Evolutionary conservation across 2,797 vertebrate species (phyloP), one percentile per base, ranked within the genome.

Genomic region (Melanogrammus aeglefinus): DNA sequence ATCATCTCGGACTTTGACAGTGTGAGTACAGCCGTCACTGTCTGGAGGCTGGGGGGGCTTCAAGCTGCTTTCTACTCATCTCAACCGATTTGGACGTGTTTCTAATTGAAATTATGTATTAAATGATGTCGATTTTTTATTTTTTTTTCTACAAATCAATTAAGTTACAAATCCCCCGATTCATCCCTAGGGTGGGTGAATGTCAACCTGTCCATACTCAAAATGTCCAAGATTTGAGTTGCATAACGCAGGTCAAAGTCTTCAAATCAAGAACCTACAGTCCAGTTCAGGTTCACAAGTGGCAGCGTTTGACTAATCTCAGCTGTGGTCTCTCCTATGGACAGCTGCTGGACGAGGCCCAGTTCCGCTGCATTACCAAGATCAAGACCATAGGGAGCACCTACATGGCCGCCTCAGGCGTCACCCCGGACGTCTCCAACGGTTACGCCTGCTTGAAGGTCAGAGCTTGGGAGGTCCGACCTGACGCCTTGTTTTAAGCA

Each of bases 351-450:
- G 97, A 99, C 27, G 96, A 99, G 51, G 93, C 96, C 24, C 96
- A 96, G 71, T 99, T 99, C 91, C 96, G 96, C 35, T 96, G 93
- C 85, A 98, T 99, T 84, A 99, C 97, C 76, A 99, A 99, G 89
- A 99, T 99, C 88, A 99, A 99, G 91, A 99, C 97, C 76, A 99
- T 99, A 0, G 97, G 97, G 84, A 99, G 97, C 92, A 99, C 97
- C 63, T 99, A 99, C 80, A 99, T 99, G 97, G 97, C 97, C 0
- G 97, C 97, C 1, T 99, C 97, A 0, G 97, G 94, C 4, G 96
- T 99, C 80, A 97, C 96, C 13, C 94, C 96, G 0, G 96, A 99
- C 14, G 88, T 94, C 76, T 96, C 90, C 72, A 96, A 97, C 0
- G 96, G 96, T 31, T 97, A 94, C 24, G 85, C 82, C 77, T 94